Conservation (phyloP, 2,888 invertebrate species). For the Drosophila pseudotalamancana region DNA sequence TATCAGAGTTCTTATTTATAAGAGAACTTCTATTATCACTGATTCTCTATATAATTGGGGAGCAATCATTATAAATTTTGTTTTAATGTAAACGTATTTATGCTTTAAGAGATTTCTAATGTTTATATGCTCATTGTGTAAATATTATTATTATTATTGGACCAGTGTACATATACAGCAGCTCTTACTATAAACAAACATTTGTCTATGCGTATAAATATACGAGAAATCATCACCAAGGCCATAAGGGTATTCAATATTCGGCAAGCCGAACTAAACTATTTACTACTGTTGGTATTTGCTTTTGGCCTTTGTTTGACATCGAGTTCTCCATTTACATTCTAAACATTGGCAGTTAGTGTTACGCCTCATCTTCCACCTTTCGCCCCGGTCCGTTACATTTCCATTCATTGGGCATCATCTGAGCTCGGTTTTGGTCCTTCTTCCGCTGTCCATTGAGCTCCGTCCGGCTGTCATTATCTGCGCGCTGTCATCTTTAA, state of each 20-base stretch:
- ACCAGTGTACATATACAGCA: no score
- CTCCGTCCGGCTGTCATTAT: constrained; percentile 47
- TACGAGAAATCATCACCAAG: no score
- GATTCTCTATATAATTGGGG: no score
- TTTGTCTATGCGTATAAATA: no score
- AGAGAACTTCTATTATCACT: no score
- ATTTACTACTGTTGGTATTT: constrained; percentile 26
- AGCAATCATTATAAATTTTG: no score
- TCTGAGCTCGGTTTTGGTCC: constrained; percentile 34
- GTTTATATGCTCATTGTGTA: no score
- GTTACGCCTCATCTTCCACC: constrained; percentile 9
- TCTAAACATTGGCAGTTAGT: constrained; percentile 61
- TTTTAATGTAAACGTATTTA: no score
- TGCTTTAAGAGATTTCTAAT: no score
- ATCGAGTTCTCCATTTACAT: constrained; percentile 70
- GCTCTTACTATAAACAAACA: no score
- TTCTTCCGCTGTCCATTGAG: constrained; percentile 34
- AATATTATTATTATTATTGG: no score
- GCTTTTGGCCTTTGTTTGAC: constrained; percentile 61
- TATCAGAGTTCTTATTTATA: no score
- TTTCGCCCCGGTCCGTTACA: not conserved
- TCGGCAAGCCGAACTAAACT: not conserved
- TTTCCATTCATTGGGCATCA: constrained; percentile 12
- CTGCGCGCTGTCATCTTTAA: constrained; percentile 77
- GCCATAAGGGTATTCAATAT: constrained; percentile 3